These are phyloP conservation scores for Trachelus tabidus DNA, from an alignment of 2,888 invertebrate species.

Conservation along the genomic window DNA sequence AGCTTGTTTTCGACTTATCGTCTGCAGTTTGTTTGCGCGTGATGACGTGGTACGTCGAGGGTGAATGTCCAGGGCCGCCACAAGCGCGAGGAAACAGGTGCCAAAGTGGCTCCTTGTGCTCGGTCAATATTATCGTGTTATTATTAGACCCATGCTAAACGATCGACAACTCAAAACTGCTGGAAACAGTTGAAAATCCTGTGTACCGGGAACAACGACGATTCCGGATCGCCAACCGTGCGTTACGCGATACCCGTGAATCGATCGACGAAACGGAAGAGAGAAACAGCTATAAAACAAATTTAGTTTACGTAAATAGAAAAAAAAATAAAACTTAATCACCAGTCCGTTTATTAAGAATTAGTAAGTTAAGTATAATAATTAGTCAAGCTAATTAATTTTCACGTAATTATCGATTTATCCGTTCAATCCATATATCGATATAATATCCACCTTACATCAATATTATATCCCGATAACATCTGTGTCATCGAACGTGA, in stretches of 20 bases:
- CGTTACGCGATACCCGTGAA: background rate
- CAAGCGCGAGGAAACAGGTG: conserved; percentile 2
- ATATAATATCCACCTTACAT: too few species aligned
- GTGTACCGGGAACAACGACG: background rate
- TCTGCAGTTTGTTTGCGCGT: conserved; percentile 8
- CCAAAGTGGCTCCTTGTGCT: conserved; percentile 8
- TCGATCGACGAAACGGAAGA: background rate
- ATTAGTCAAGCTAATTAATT: too few species aligned
- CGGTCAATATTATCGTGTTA: conserved; percentile 41
- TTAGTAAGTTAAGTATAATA: too few species aligned
- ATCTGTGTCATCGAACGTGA: too few species aligned
- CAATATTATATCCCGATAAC: too few species aligned
- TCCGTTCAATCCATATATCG: too few species aligned
- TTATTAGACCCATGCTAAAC: conserved; percentile 37
- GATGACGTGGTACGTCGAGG: conserved; percentile 2
- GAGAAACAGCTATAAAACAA: background rate
- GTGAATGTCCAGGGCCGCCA: conserved; percentile 9
- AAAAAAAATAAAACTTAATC: too few species aligned
- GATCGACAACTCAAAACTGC: conserved; percentile 3
- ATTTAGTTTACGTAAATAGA: too few species aligned
- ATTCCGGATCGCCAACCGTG: background rate
- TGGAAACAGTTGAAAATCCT: background rate
- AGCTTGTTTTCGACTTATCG: conserved; percentile 5
- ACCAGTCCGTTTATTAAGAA: too few species aligned
- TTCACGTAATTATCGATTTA: too few species aligned